phyloP scores from a whole-genome alignment of 2,797 vertebrate species.

The Naso thynnoides region DNA sequence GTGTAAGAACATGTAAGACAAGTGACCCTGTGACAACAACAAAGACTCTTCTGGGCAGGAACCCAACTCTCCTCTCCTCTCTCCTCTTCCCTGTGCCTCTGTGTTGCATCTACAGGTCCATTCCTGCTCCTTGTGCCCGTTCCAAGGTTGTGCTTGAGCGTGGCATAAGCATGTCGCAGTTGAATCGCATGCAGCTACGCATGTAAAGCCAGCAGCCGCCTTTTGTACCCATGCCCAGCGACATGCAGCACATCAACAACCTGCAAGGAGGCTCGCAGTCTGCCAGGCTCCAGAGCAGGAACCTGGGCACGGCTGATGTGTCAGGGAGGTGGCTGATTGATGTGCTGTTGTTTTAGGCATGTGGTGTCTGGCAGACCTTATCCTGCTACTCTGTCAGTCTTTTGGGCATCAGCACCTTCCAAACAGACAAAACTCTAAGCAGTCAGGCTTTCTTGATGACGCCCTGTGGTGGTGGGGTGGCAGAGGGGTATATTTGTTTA shows the following conservation, averaged over 20 bases:
- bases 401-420: slow-evolving; percentile 33
- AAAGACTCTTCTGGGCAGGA: slow-evolving; percentile 57
- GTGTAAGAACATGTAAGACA: slow-evolving; percentile 38
- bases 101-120: slow-evolving; percentile 48
- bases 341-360: slow-evolving; percentile 55
- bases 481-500: slow-evolving; percentile 42
- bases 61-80: slow-evolving; percentile 47
- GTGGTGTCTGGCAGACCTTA: slow-evolving; percentile 51
- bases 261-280: slow-evolving; percentile 22
- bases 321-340: slow-evolving; percentile 55
- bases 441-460: slow-evolving; percentile 33
- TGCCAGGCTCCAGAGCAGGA: slow-evolving; percentile 41
- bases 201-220: slow-evolving; percentile 41
- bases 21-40: slow-evolving; percentile 62
- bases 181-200: slow-evolving; percentile 28
- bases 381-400: slow-evolving; percentile 51
- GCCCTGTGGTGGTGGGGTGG: slow-evolving; percentile 28
- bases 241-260: slow-evolving; percentile 46
- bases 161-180: slow-evolving; percentile 27
- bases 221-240: slow-evolving; percentile 38
- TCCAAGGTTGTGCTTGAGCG: slow-evolving; percentile 48
- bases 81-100: slow-evolving; percentile 6
- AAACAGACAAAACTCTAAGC: slow-evolving; percentile 41
- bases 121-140: slow-evolving; percentile 31
- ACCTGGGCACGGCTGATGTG: slow-evolving; percentile 31